These are phyloP conservation scores for Lithosia quadra DNA, from an alignment of 2,888 invertebrate genomes.

Conservation along the genomic window DNA sequence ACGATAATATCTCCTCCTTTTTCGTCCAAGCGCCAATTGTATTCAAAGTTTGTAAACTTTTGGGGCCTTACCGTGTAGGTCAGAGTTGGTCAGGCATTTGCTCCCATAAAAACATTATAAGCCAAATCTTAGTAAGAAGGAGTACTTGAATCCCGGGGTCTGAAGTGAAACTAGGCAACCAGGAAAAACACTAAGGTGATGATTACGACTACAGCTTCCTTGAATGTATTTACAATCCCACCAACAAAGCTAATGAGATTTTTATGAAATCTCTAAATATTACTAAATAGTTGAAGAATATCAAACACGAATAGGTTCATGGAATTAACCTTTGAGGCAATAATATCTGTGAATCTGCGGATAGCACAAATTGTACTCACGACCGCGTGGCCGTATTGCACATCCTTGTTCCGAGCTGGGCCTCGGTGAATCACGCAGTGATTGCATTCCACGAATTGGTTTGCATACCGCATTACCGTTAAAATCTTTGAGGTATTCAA, in stretches of 20 bases:
- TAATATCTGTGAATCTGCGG: constrained; percentile 27
- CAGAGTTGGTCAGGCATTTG: too few relatives aligned
- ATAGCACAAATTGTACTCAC: constrained; percentile 32
- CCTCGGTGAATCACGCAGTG: constrained; percentile 67
- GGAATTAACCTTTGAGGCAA: constrained; percentile 35
- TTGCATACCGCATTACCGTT: constrained; percentile 72
- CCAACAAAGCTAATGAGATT: too few relatives aligned
- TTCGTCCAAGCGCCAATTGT: not conserved
- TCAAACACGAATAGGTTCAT: constrained; percentile 5
- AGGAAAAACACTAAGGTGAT: too few relatives aligned
- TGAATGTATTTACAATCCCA: too few relatives aligned
- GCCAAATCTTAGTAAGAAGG: too few relatives aligned
- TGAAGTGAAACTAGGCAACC: too few relatives aligned
- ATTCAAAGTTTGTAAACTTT: too few relatives aligned
- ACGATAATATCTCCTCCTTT: not conserved
- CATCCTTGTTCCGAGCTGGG: constrained; percentile 54
- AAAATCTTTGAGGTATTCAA: constrained; percentile 69
- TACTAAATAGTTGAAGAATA: not conserved
- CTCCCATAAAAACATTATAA: too few relatives aligned
- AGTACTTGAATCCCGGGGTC: too few relatives aligned
- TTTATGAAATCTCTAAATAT: not conserved
- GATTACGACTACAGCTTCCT: too few relatives aligned
- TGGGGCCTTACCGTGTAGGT: too few relatives aligned
- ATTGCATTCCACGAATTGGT: constrained; percentile 69
- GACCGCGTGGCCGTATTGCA: constrained; percentile 39